Percentiles rank a stretch among this genome's conserved stretches.
These are phyloP conservation scores for Xenopus tropicalis DNA, from an alignment of 2,113 vertebrate species.

Conservation along the genomic window UCB_Xtro_10.0 CM004447.2:111873001-111873500, in stretches of 20 bases:
- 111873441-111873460: neutral
- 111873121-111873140: no score
- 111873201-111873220: conserved; percentile 7
- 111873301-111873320: neutral
- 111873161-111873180: neutral
- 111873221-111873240: neutral
- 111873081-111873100: no score
- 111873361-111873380: neutral
- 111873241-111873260: neutral
- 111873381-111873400: conserved; percentile 17
- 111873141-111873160: no score
- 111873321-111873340: neutral
- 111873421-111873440: conserved; percentile 8
- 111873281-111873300: neutral
- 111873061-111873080: no score
- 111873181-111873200: neutral
- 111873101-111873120: no score
- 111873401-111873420: conserved; percentile 41
- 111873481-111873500: conserved; percentile 14
- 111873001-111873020: no score
- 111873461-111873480: neutral
- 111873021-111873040: no score
- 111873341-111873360: conserved; percentile 7
- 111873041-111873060: no score
- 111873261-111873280: neutral